Conservation (phyloP, 1,140 invertebrate species). For the Drosophila hydei region DNA sequence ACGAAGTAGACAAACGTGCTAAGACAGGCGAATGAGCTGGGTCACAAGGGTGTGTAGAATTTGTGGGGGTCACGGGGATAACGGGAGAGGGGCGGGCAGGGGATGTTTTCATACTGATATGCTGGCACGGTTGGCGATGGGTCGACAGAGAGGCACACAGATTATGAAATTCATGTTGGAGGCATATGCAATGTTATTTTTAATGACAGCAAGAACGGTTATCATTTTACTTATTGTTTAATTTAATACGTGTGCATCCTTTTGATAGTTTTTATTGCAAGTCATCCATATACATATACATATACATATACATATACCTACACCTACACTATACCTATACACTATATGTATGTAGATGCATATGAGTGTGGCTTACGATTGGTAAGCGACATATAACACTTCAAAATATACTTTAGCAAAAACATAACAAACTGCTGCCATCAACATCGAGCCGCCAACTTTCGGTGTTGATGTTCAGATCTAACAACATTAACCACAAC, state of each 20-base stretch:
- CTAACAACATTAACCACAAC: conserved; percentile 5
- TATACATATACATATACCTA: conserved; percentile 10
- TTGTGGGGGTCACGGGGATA: conserved; percentile 1
- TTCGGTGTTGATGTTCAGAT: conserved; percentile 3
- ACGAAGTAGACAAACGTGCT: conserved; percentile 17
- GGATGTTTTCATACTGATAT: neutral
- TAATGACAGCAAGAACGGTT: conserved; percentile 43
- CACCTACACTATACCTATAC: neutral
- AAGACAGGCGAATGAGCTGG: neutral
- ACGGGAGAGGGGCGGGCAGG: neutral
- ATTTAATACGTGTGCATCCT: conserved; percentile 24
- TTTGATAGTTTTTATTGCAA: conserved; percentile 22
- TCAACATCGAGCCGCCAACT: conserved; percentile 11
- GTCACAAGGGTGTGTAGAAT: conserved; percentile 2
- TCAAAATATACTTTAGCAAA: conserved; percentile 7
- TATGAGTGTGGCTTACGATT: too few relatives aligned
- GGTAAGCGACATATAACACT: neutral
- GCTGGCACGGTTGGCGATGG: neutral
- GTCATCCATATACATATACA: conserved; percentile 13
- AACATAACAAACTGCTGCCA: conserved; percentile 7
- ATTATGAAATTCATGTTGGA: conserved; percentile 1
- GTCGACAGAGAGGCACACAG: neutral
- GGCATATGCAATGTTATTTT: conserved; percentile 47
- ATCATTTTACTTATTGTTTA: conserved; percentile 44
- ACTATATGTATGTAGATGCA: neutral